Percentiles rank a stretch among this genome's conserved stretches.
phyloP scores from a whole-genome alignment of 2,888 invertebrate genomes.

The Brachypalpus laphriformis region DNA sequence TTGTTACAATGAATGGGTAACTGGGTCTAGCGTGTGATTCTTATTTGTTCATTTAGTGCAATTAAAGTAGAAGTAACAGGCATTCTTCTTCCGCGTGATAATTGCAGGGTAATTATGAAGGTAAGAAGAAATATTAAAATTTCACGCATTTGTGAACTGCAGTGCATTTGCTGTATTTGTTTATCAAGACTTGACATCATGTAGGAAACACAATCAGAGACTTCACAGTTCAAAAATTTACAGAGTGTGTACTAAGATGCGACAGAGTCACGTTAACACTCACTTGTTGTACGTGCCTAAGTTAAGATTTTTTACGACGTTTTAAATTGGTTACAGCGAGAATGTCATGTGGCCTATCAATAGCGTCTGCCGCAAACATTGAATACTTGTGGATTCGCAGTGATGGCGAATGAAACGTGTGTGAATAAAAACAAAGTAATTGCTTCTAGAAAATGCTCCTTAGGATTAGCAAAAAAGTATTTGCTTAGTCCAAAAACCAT shows the following conservation, averaged over 20 bases:
- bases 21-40: constrained; percentile 22
- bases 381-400: too few species aligned
- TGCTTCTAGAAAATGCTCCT: too few species aligned
- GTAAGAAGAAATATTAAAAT: constrained; percentile 50
- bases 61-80: constrained; percentile 15
- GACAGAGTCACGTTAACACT: neutral
- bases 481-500: too few species aligned
- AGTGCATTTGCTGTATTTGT: constrained; percentile 7
- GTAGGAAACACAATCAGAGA: neutral
- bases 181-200: neutral
- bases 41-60: constrained; percentile 20
- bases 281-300: neutral
- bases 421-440: too few species aligned
- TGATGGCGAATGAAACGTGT: too few species aligned
- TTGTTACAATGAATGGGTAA: constrained; percentile 23
- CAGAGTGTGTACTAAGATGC: neutral
- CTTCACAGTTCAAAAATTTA: neutral
- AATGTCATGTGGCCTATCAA: neutral
- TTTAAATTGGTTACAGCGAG: neutral
- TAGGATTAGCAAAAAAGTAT: too few species aligned
- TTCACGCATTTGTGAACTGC: constrained; percentile 57
- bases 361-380: too few species aligned
- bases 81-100: constrained; percentile 32
- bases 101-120: constrained; percentile 47
- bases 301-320: constrained; percentile 4